Base-by-base conservation (phyloP, 2,888 invertebrate genomes). In the Athalia rosae region DNA sequence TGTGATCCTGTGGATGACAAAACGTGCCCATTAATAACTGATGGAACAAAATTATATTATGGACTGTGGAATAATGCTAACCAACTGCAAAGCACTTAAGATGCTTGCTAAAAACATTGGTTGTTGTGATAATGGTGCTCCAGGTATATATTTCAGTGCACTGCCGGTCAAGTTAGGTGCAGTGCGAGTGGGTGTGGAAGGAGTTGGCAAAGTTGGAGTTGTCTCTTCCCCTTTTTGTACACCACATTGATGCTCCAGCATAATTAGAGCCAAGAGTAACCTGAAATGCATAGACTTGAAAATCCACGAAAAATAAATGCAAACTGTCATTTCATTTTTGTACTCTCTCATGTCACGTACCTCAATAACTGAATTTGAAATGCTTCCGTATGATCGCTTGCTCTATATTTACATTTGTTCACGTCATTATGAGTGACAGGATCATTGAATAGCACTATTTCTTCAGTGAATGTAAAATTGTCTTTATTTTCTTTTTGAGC, bases 21-120 rank as follows among this genome's bases (percentile, higher is more conserved):
- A 66, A 47, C 11, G 47, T 58, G 43, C 9, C 9, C 13, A 50
- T 58, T 11, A 8, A 61, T 56, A 74, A 58, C n/a, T 62, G 13
- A 48, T 41, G 58, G 56, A 71, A 28, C 9, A 50, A 41, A 15
- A 15, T 50, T 81, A 79, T 62, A 83, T 71, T 11, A 79, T n/a
- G 1, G 15, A 41, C 8, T 48, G 8, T 48, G 13, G 45, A 53
- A 28, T 48, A 41, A 45, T n/a, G 50, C 79, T 76, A 80, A 89
- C 90, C 85, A 92, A 90, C 85, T 95, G 94, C 77, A 97, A 90
- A 4, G 96, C 96, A 84, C 94, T 94, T 82, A 96, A 91, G 71
- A 96, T 93, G 47, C 96, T 95, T 28, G 95, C 93, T 48, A 96
- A 90, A 87, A 97, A 96, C 92, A 97, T 95, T 47, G 95, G 94